These are phyloP conservation scores for Linnaemya vulpina DNA, from an alignment of 2,888 invertebrate genomes.

Conservation along the genomic window DNA sequence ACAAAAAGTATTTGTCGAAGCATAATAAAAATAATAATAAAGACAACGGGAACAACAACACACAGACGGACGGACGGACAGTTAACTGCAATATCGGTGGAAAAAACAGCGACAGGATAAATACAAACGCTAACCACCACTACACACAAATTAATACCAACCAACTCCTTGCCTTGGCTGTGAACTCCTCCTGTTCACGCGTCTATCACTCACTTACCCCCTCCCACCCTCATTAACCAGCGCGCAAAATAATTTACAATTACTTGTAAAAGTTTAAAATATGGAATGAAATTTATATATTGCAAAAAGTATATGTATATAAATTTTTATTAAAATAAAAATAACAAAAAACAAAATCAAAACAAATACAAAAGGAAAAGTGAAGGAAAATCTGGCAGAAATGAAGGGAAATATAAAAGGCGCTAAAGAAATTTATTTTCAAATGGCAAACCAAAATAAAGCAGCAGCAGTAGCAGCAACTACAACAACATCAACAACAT, in stretches of 20 bases:
- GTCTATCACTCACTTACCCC: background rate
- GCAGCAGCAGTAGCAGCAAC: constrained; percentile 17
- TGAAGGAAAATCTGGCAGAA: constrained; percentile 22
- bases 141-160: constrained; percentile 43
- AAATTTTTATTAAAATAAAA: constrained; percentile 43
- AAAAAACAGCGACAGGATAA: constrained; percentile 54
- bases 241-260: constrained; percentile 62
- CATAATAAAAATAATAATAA: constrained; percentile 58
- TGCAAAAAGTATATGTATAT: constrained; percentile 37
- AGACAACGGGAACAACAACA: constrained; percentile 27
- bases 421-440: constrained; percentile 62
- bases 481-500: constrained; percentile 31
- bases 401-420: constrained; percentile 53
- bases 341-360: constrained; percentile 17
- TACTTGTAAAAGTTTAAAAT: constrained; percentile 68
- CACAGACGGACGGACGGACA: background rate
- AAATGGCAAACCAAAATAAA: constrained; percentile 59
- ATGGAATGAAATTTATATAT: constrained; percentile 64
- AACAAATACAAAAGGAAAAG: constrained; percentile 3
- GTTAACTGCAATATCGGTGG: constrained; percentile 1
- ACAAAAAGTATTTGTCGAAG: constrained; percentile 47
- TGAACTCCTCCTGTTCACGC: background rate
- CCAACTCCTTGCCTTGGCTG: background rate
- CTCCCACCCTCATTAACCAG: constrained; percentile 1
- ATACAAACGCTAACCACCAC: constrained; percentile 58